Percentiles rank a stretch among this genome's conserved stretches.
Evolutionary conservation across 2,797 vertebrate genomes (phyloP).

Genomic region (Trachops cirrhosus): DNA sequence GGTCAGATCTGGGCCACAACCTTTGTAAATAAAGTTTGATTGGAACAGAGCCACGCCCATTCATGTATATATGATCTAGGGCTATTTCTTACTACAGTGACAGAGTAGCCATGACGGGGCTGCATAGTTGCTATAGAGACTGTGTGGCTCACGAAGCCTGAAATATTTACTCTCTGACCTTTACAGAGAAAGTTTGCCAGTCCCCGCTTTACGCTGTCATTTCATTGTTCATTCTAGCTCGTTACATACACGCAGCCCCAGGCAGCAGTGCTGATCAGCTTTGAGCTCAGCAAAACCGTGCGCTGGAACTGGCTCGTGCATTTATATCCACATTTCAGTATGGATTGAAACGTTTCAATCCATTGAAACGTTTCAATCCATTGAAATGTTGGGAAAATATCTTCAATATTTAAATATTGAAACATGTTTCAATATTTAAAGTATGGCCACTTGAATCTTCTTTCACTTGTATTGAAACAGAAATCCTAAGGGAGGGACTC

Average conservation of each 20-base stretch:
- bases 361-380: too few relatives aligned
- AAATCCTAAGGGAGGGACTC: constrained; percentile 1
- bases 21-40: constrained; percentile 37
- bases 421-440: background rate
- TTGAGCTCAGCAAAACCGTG: background rate
- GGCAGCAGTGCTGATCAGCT: background rate
- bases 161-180: background rate
- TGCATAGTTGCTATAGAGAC: background rate
- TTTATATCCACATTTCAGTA: background rate
- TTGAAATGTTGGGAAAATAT: too few relatives aligned
- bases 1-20: background rate
- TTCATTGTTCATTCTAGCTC: background rate
- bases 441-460: background rate
- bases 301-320: background rate
- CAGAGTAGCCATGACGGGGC: background rate
- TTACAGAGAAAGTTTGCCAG: background rate
- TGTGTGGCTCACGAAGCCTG: background rate
- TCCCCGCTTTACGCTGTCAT: background rate
- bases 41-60: background rate
- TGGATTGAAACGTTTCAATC: too few relatives aligned
- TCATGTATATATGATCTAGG: background rate
- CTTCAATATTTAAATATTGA: too few relatives aligned
- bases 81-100: background rate
- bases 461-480: constrained; percentile 29
- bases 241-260: background rate